These are phyloP conservation scores for Sebastes dallii DNA, from an alignment of 2,797 vertebrate species.

Conservation along the genomic window DNA sequence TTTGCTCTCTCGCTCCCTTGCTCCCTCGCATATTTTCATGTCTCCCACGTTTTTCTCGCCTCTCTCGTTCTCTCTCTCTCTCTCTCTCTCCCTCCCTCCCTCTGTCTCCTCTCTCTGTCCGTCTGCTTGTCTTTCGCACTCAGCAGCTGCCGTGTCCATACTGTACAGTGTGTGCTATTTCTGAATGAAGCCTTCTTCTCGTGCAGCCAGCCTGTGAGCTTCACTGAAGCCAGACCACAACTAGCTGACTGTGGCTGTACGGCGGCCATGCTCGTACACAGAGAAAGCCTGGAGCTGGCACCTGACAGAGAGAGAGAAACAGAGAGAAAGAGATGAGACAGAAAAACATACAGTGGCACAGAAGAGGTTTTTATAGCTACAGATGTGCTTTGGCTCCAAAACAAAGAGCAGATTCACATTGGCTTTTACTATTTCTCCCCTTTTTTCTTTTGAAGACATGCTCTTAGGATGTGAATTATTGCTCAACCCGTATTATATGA, in stretches of 20 bases:
- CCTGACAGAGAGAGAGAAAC: constrained; percentile 71
- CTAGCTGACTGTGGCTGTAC: constrained; percentile 70
- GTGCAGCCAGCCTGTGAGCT: constrained; percentile 69
- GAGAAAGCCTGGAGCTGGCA: constrained; percentile 66
- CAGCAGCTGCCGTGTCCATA: constrained; percentile 81
- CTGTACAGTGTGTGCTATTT: constrained; percentile 82
- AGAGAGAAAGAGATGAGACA: constrained; percentile 62
- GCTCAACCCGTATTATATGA: constrained; percentile 14
- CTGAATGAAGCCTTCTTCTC: constrained; percentile 80
- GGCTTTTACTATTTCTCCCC: constrained; percentile 42
- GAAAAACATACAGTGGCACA: constrained; percentile 64
- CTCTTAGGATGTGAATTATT: constrained; percentile 44
- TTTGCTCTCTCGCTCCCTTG: constrained; percentile 69
- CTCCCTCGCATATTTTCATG: constrained; percentile 75
- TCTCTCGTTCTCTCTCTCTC: constrained; percentile 39
- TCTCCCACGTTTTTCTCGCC: constrained; percentile 73
- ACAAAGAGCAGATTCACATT: constrained; percentile 59
- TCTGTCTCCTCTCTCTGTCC: constrained; percentile 74
- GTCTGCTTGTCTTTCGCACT: constrained; percentile 82
- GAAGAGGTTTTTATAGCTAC: constrained; percentile 62
- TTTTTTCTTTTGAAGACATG: constrained; percentile 53
- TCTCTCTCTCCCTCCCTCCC: constrained; percentile 58
- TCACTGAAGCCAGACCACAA: constrained; percentile 70
- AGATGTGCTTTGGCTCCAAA: constrained; percentile 70
- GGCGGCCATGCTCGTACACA: constrained; percentile 56